These are phyloP conservation scores for Eriosoma lanigerum DNA, from an alignment of 1,140 invertebrate genomes.

Conservation along the genomic window DNA sequence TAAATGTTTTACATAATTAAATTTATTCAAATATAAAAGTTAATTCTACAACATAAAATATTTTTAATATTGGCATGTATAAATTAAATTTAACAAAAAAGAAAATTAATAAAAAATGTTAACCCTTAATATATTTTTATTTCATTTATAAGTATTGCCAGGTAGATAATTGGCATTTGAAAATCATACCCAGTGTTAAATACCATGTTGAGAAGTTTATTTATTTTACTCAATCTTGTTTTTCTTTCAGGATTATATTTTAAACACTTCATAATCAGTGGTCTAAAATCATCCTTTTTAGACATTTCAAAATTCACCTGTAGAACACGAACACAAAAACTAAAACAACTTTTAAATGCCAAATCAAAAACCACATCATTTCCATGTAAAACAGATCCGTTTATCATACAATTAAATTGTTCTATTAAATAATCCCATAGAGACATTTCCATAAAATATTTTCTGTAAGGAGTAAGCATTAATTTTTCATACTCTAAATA, in stretches of 20 bases:
- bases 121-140: background rate
- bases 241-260: slow-evolving; percentile 4
- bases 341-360: background rate
- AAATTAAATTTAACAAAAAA: no score
- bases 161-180: background rate
- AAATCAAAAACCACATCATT: background rate
- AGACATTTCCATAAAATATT: background rate
- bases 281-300: background rate
- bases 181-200: slow-evolving; percentile 24
- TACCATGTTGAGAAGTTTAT: background rate
- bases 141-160: slow-evolving; percentile 10
- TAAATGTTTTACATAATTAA: no score
- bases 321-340: background rate
- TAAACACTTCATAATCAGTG: slow-evolving; percentile 6
- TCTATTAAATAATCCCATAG: slow-evolving; percentile 25
- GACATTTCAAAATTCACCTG: background rate
- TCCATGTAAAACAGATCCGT: background rate
- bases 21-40: no score
- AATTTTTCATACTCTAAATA: background rate
- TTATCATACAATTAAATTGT: background rate
- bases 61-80: no score
- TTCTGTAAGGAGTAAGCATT: background rate
- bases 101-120: no score
- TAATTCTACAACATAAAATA: no score
- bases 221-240: slow-evolving; percentile 16